Base-by-base conservation (phyloP, 1,140 invertebrate genomes). In the Ceratina japonica region DNA sequence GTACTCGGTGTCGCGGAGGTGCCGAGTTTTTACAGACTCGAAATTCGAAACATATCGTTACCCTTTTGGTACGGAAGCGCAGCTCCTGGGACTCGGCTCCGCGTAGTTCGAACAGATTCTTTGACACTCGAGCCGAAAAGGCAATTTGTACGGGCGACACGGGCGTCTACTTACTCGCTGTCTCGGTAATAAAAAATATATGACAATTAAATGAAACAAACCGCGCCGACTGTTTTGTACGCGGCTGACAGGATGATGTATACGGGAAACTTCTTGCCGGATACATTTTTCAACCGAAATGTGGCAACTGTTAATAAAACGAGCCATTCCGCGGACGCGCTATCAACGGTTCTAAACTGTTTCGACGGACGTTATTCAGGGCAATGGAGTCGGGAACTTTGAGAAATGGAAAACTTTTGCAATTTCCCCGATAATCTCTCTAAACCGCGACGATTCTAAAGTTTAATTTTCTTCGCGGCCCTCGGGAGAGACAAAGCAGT, bases 361-460 rank as follows among this genome's bases (percentile, higher is more conserved):
- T n/a, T 56, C 66, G 52, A 56, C 24, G 51, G 51, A 37, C 51
- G 66, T 70, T 70, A 56, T 56, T 56, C 52, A 56, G 24, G 66
- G 24, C 66, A 56, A 56, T 54, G 51, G 51, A 69, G 51, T 54
- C 51, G 27, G 5, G 8, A 70, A 70, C 52, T 70, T 56, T 3
- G 66, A 20, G 51, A 31, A 56, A 31, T 54, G 44, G 66, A n/a
- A 62, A 83, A 83, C 66, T 82, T 84, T 84, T 54, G 80, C 70
- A 82, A 82, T 79, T 84, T 84, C 58, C 75, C 82, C 77, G 22
- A 84, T 84, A 82, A 84, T 82, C 80, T 77, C 70, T 70, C 70
- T 73, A 79, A 84, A 84, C 82, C 82, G 68, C 80, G 80, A 84
- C 78, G 74, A 81, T 84, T 84, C 81, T 75, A 44, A 84, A 84